Evolutionary conservation across 1,140 invertebrate genomes (phyloP), one percentile per base, ranked within the genome.

Genomic region (Steinernema khuongi): DNA sequence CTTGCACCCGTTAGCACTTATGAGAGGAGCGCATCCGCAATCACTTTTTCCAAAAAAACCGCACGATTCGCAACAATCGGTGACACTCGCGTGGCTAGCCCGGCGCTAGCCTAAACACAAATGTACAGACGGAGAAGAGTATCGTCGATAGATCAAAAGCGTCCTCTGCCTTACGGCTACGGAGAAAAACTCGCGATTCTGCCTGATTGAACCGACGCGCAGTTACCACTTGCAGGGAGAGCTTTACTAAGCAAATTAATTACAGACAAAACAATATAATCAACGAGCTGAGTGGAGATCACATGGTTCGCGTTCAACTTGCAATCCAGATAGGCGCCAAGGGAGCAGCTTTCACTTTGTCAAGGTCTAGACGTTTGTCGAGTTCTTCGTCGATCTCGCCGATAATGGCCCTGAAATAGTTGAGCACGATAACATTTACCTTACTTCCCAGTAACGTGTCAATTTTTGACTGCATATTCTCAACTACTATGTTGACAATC

Each of bases 331-430:
- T 79, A 22, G 78, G 78, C 17, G 44, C 67, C 2, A 79, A 67
- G 28, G 78, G 78, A 1, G 73, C 78, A 0, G 78, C 78, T 41
- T 79, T 79, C 41, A 79, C 68, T 29, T 79, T 79, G 17, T 70
- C 74, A 28, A 79, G 33, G 44, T 79, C 78, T 17, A 79, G 32
- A 4, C 77, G 70, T 74, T 79, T 79, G 43, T 79, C 78, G 0
- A 79, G 26, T 32, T 79, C 78, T 33, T 79, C 78, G 41, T 79
- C 78, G 26, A 79, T 77, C 70, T 79, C 78, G 1, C 78, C 78
- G 26, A 79, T 74, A 17, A 79, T 36, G 14, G 77, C 78, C 28
- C 78, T 79, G 41, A 67, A 79, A 60, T 60, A 22, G n/a, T n/a
- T n/a, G n/a, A n/a, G n/a, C n/a, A n/a, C n/a, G n/a, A n/a, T n/a